phyloP scores from a whole-genome alignment of 1,140 invertebrate genomes.

The Eumeta japonica region DNA sequence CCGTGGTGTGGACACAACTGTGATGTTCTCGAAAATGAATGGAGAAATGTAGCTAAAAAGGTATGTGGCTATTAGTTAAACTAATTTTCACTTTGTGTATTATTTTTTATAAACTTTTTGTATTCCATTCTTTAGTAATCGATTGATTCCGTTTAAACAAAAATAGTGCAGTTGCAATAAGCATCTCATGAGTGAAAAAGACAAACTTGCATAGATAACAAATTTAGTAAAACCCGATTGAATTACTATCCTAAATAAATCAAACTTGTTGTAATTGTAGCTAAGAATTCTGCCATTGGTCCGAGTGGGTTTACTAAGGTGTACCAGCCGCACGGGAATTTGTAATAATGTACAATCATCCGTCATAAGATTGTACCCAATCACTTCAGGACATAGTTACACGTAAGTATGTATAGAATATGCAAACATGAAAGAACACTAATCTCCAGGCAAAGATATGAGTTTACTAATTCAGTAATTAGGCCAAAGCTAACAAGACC shows the following conservation, averaged over 20 bases:
- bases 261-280: no score
- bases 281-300: slow-evolving; percentile 26
- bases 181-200: no score
- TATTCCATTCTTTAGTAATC: not conserved
- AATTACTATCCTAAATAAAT: no score
- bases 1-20: slow-evolving; percentile 19
- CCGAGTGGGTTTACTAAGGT: slow-evolving; percentile 25
- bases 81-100: slow-evolving; percentile 6
- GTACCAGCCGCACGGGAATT: slow-evolving; percentile 8
- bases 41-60: slow-evolving; percentile 26
- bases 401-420: slow-evolving; percentile 6
- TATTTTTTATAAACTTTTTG: slow-evolving; percentile 3
- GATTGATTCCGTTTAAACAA: no score
- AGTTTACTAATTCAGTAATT: no score
- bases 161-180: no score
- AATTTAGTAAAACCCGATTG: no score
- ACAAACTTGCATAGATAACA: no score
- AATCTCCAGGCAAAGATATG: no score
- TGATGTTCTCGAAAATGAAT: slow-evolving; percentile 23
- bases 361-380: slow-evolving; percentile 22
- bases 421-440: no score
- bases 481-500: no score
- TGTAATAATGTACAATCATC: slow-evolving; percentile 30
- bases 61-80: no score
- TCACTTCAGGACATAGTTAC: slow-evolving; percentile 18